Evolutionary conservation across 2,113 vertebrate species (phyloP).

Genomic region (Bostrychus sinensis): DNA sequence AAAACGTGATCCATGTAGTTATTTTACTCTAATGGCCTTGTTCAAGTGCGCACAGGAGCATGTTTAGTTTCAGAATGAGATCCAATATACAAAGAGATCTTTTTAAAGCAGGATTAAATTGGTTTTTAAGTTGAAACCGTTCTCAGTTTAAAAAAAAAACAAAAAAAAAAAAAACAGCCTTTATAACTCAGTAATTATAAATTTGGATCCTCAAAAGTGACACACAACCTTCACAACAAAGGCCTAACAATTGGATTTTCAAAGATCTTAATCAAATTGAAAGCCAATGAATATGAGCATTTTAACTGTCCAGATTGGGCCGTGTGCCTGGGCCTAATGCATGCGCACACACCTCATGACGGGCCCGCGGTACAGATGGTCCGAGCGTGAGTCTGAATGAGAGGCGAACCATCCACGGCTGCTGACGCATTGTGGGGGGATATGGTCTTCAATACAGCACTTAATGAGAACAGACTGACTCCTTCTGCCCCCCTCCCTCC

Average conservation of each 20-base stretch:
- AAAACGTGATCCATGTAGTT: not conserved
- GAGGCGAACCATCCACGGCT: conserved; percentile 63
- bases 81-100: conserved; percentile 6
- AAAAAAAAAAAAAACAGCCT: too few species aligned
- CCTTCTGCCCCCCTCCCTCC: conserved; percentile 61
- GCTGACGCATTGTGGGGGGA: conserved; percentile 79
- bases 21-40: not conserved
- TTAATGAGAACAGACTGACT: conserved; percentile 87
- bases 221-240: conserved; percentile 50
- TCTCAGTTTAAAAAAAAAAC: too few species aligned
- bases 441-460: conserved; percentile 80
- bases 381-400: conserved; percentile 79
- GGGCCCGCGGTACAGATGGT: conserved; percentile 79
- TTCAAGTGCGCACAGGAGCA: not conserved
- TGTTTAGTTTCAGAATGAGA: not conserved
- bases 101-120: conserved; percentile 15
- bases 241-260: conserved; percentile 64
- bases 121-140: conserved; percentile 34
- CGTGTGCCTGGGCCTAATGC: conserved; percentile 60
- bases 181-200: conserved; percentile 33
- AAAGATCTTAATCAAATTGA: conserved; percentile 72
- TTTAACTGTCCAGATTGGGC: conserved; percentile 74
- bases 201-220: conserved; percentile 26
- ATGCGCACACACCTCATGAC: conserved; percentile 72
- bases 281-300: conserved; percentile 66